Evolutionary conservation across 2,888 invertebrate species (phyloP), one percentile per base, ranked within the genome.

Genomic region (Ormyrus rosae): DNA sequence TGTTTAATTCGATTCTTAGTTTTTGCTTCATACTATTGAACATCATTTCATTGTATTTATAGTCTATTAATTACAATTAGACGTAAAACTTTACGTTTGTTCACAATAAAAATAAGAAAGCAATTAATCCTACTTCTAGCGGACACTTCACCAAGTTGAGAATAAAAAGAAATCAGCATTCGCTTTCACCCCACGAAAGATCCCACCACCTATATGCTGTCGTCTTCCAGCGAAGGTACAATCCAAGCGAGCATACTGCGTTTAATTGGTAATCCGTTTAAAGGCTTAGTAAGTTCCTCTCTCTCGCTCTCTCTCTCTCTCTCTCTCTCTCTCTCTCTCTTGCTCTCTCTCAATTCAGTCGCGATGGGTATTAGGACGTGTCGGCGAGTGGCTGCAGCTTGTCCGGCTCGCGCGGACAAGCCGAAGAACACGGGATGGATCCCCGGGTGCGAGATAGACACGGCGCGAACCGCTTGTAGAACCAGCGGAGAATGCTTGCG

Each of bases 181-280:
- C 19, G 1, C 19, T 19, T 19, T 19, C 19, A 19, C 19, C 19
- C 19, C 19, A 1, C 19, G 19, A 19, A 19, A 19, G 19, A 19
- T 19, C 19, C 19, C 19, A 19, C 19, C 19, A 19, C 19, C 19
- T 19, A 19, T 19, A 19, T 19, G 19, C 48, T 34, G 55, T 77
- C 78, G 53, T 67, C 61, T 60, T 70, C 69, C 56, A 8, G 19
- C 19, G 19, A 19, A 19, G 19, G 19, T 19, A 19, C 69, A 55
- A 74, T 61, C 67, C 73, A 7, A 10, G 48, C 7, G 76, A 77
- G 72, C 72, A 78, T 58, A 78, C 67, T 72, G 68, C 58, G 88
- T 90, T 90, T 89, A 90, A 90, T 90, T 90, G 89, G 87, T 90
- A 90, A 90, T 90, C 90, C 89, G 89, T 90, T 90, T 89, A 90